Base-by-base conservation (phyloP, 2,797 vertebrate genomes). In the Passerculus sandwichensis region DNA sequence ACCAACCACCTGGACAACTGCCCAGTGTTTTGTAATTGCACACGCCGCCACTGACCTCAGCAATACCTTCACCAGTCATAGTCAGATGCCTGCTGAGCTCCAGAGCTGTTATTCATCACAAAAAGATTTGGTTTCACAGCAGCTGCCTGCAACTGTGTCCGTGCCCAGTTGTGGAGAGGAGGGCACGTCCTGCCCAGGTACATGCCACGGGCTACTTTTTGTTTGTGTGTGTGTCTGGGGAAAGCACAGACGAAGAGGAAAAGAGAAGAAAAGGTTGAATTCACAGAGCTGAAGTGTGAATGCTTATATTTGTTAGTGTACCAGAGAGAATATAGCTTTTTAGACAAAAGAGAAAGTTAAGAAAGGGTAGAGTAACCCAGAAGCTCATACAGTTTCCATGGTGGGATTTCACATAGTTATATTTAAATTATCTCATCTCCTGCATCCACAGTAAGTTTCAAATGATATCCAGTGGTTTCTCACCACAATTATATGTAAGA, bases 381-480 rank as follows among this genome's bases (percentile, higher is more conserved):
- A 86, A 91, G n/a, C 10, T 77, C 30, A 60, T 32, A 34, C 11
- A 19, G 10, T 47, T 79, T 93, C 80, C 51, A 34, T 40, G n/a
- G 61, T 53, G 72, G 45, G 57, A 80, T 91, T 94, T 82, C 53
- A 89, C 51, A 36, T 8, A 64, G 7, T n/a, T 87, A 16, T 34
- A 73, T 56, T 80, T 66, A 70, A 89, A 76, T 62, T 60, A 47
- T 38, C 44, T 85, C 14, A 45, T 72, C 60, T 91, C 23, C 56
- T 88, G 21, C 27, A 75, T 83, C 36, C 56, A 85, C 21, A 17
- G 23, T 45, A 92, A 88, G 34, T 75, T 84, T 69, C 20, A 66
- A 27, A 78, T 86, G 20, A 81, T 90, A 86, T 88, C 57, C 66
- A 81, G 66, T 73, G 70, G 59, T 89, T 96, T 93, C 69, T 89